Base-by-base conservation (phyloP, 1,140 invertebrate species). In the Stenopsyche tienmushanensis region DNA sequence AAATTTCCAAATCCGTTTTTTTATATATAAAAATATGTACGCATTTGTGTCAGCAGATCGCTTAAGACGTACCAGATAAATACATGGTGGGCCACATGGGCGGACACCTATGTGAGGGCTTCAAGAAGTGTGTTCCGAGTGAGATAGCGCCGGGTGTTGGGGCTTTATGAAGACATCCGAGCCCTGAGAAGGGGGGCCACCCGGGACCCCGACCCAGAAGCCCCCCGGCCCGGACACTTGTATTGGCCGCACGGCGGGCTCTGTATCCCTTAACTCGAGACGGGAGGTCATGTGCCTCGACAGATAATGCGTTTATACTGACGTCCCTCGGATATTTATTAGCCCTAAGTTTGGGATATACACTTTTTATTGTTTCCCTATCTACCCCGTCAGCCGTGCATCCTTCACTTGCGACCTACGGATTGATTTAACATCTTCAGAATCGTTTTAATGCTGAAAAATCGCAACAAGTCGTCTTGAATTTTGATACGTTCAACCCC, bases 261-360 rank as follows among this genome's bases (percentile, higher is more conserved):
- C 34, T 13, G 8, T 20, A 47, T 13, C 18, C 44, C 44, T 5
- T 47, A 18, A 18, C 44, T 47, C 8, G 10, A 20, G 49, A 41
- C 34, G 24, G 57, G 55, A 63, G 39, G 50, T 60, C 39, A 23
- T 57, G 49, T 62, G 53, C 42, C 42, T 26, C 26, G 59, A 50
- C 66, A 69, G 66, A 69, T 69, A 69, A 64, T 65, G 62, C 66
- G 66, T 64, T 64, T 69, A 65, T 62, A 60, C 52, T 59, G 62
- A 65, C 62, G 47, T 49, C 47, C 57, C 52, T 29, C 23, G 49
- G 54, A 54, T 64, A 68, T 68, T 68, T 68, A 68, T 68, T 64
- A 68, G 47, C 42, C 54, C 66, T 64, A 64, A 63, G 57, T 63
- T 53, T 44, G 42, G 21, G 25, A 57, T 41, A 25, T 55, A 47